Conservation (phyloP, 2,888 invertebrate species). For the Morpho deidamia region DNA sequence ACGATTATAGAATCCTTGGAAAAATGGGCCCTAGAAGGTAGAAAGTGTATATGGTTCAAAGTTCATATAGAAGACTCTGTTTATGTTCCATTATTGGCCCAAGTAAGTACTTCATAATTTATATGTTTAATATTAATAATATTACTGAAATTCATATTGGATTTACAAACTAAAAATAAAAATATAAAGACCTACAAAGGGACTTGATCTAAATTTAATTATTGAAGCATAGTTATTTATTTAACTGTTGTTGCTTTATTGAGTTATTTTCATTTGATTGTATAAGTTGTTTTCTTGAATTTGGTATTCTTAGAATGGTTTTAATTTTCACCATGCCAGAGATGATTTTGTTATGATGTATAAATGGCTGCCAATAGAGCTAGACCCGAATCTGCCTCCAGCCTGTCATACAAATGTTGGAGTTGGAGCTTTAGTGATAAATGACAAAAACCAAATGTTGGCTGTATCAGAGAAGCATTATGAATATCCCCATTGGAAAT, state of each 20-base stretch:
- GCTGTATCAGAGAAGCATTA: slow-evolving; percentile 88
- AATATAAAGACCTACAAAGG: no score
- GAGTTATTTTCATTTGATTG: not conserved
- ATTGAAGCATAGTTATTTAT: no score
- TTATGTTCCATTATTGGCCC: slow-evolving; percentile 85
- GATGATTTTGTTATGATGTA: slow-evolving; percentile 88
- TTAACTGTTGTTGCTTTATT: no score
- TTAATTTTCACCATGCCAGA: slow-evolving; percentile 93
- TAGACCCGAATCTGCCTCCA: slow-evolving; percentile 83
- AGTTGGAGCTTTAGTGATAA: slow-evolving; percentile 91
- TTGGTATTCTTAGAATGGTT: slow-evolving; percentile 81
- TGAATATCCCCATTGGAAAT: slow-evolving; percentile 86
- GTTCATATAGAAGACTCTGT: slow-evolving; percentile 82
- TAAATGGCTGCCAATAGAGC: slow-evolving; percentile 84
- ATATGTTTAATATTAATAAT: not conserved
- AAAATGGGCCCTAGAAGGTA: slow-evolving; percentile 81
- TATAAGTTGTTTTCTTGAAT: slow-evolving; percentile 2
- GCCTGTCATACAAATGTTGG: slow-evolving; percentile 88
- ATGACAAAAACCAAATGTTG: slow-evolving; percentile 84
- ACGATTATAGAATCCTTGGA: slow-evolving; percentile 81
- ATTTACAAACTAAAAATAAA: no score
- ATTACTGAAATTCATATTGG: no score
- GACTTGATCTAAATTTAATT: no score
- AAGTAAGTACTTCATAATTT: slow-evolving; percentile 64
- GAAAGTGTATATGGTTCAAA: slow-evolving; percentile 89